Percentiles rank a stretch among this genome's conserved stretches.
phyloP scores from a whole-genome alignment of 2,888 invertebrate genomes.

The Cantharis nigra region DNA sequence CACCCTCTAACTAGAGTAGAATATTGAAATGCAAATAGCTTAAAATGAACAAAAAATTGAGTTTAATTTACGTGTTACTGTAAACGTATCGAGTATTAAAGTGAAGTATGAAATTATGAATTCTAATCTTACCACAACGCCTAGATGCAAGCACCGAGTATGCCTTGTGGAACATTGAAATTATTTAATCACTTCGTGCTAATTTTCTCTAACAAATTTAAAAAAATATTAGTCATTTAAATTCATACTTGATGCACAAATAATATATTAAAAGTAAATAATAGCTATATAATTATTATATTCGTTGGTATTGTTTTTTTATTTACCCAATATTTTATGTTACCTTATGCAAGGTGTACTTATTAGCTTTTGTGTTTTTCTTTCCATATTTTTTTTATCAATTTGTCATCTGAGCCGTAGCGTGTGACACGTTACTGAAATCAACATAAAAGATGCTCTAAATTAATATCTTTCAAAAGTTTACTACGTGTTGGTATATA shows the following conservation, averaged over 20 bases:
- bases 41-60: constrained; percentile 34
- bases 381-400: neutral
- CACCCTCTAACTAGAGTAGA: constrained; percentile 27
- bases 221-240: neutral
- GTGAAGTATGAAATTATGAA: neutral
- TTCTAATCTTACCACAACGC: neutral
- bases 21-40: constrained; percentile 37
- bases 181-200: neutral
- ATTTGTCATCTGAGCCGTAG: neutral
- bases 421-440: neutral
- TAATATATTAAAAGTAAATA: neutral
- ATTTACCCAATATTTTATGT: neutral
- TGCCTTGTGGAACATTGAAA: neutral
- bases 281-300: neutral
- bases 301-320: neutral
- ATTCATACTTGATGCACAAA: neutral
- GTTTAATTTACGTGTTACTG: constrained; percentile 32
- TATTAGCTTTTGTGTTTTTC: neutral
- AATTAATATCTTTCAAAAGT: neutral
- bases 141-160: neutral
- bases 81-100: neutral
- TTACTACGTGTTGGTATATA: neutral
- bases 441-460: neutral
- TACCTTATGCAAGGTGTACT: neutral
- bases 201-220: neutral